Base-by-base conservation (phyloP, 1,140 invertebrate species). In the Leptopilina clavipes region DNA sequence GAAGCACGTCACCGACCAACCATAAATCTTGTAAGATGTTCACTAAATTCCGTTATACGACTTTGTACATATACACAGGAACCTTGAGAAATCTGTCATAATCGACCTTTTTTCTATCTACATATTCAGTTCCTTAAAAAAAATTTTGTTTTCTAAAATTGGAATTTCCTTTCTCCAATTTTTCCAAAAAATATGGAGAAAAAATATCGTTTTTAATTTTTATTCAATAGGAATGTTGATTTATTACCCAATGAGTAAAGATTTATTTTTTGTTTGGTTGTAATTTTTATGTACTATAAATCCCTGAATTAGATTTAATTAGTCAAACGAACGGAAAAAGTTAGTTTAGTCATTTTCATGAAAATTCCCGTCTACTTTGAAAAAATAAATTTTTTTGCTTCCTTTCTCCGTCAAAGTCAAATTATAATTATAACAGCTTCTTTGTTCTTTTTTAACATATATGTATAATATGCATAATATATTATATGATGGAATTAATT, bases 1-100 rank as follows among this genome's bases (percentile, higher is more conserved):
- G 48, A 52, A 52, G 48, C 48, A 52, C 48, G 48, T 52, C 48
- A 52, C 12, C 48, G 48, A 52, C 48, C 48, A 8, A 52, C n/a
- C 48, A 52, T 52, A 52, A 52, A 52, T 52, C 48, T 52, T 52
- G 48, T 52, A 52, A 52, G 48, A 52, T 52, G 48, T 52, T 52
- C 48, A 52, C 48, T 52, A 45, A 45, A 45, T 45, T 45, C 44
- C 44, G 12, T 45, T 45, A 52, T 45, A 52, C 17, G n/a, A 52
- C 48, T 17, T 6, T 52, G 48, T 52, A 52, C 48, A n/a, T n/a
- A n/a, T n/a, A 52, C 48, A 52, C 25, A 31, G 25, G 2, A 8
- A 52, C 12, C 17, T 52, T n/a, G 3, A 1, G n/a, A 52, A 52
- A 52, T 52, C 48, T 52, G 48, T 52, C 48, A 52, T 52, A 52